These are phyloP conservation scores for Mormyrops boulengeri DNA, from an alignment of 2,797 vertebrate species.

Conservation along the genomic window DNA sequence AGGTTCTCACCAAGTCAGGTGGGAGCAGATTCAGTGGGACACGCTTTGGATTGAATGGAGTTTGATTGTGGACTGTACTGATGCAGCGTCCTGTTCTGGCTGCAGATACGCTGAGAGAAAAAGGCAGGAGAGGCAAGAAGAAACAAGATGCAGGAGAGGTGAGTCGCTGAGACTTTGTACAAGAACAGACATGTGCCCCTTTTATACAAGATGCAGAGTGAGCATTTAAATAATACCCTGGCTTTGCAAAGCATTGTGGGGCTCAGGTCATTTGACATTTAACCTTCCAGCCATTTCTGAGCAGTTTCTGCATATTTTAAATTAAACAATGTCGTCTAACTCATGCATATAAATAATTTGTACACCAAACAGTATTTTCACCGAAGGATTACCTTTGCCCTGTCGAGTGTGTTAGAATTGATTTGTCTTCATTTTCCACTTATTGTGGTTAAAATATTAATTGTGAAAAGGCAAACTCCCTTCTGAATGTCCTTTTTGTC, in stretches of 20 bases:
- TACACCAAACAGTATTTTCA: not conserved
- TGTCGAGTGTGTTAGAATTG: not conserved
- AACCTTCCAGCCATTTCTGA: not conserved
- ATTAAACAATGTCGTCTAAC: not conserved
- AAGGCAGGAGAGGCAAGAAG: slow-evolving; percentile 64
- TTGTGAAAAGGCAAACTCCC: not conserved
- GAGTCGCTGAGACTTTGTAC: not conserved
- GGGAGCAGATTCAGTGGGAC: slow-evolving; percentile 2
- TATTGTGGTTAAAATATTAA: not conserved
- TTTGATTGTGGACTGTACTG: not conserved
- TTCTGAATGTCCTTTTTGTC: not conserved
- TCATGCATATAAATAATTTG: not conserved
- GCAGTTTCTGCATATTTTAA: not conserved
- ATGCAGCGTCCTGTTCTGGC: not conserved
- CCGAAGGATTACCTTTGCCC: not conserved
- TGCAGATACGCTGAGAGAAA: slow-evolving; percentile 78
- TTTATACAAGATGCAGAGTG: not conserved
- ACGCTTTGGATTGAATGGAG: not conserved
- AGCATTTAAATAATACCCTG: not conserved
- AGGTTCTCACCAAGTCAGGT: slow-evolving; percentile 84
- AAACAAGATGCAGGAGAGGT: slow-evolving; percentile 51
- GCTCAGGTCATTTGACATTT: not conserved
- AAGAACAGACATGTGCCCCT: not conserved
- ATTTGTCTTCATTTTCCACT: not conserved
- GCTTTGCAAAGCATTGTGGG: not conserved